Evolutionary conservation across 2,888 invertebrate genomes (phyloP).

Genomic region (Acanthosepion lycidas): DNA sequence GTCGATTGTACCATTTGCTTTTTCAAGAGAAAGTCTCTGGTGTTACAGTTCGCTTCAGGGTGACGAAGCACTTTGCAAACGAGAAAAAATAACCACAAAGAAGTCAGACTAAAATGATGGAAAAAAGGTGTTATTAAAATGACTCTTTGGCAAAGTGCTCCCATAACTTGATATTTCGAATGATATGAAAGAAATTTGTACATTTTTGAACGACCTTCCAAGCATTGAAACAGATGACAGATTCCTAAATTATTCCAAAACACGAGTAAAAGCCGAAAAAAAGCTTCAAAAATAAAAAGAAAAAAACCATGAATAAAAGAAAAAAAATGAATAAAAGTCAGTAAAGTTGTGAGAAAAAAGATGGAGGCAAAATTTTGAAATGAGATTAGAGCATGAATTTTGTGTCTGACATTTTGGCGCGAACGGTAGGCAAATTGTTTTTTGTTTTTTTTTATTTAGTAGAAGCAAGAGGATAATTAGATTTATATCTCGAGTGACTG

Average conservation of each 20-base stretch:
- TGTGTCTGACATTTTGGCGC: conserved; percentile 33
- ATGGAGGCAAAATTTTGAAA: background rate
- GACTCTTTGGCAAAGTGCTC: background rate
- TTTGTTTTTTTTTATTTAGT: background rate
- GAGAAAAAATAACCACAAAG: too few relatives aligned
- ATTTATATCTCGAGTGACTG: background rate
- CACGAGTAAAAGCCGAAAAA: background rate
- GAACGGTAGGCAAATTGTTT: background rate
- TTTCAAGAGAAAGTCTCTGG: too few relatives aligned
- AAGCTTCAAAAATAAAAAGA: background rate
- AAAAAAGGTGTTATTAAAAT: background rate
- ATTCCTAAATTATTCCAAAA: background rate
- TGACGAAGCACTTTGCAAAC: too few relatives aligned
- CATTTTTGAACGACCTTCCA: background rate
- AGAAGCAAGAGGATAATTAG: background rate
- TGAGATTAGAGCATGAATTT: background rate
- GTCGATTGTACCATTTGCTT: too few relatives aligned
- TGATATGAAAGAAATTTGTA: background rate
- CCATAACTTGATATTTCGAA: background rate
- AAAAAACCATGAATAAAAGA: background rate
- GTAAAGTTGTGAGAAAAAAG: background rate
- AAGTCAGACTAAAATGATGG: background rate
- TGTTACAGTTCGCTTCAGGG: too few relatives aligned
- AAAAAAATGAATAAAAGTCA: background rate
- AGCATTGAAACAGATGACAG: background rate